Base-by-base conservation (phyloP, 2,888 invertebrate genomes). In the Epinotia nisella region DNA sequence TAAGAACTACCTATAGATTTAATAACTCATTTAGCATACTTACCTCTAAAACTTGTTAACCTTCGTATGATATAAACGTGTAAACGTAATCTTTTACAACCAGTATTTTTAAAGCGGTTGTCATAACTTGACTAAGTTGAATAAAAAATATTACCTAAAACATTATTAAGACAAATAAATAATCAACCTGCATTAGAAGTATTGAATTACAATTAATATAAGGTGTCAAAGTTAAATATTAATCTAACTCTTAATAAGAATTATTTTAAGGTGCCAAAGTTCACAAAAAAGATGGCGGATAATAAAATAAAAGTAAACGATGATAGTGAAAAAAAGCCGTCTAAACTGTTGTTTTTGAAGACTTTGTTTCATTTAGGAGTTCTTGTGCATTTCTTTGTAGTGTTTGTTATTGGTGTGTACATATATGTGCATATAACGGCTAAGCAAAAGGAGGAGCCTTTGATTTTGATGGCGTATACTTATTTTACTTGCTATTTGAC, bases 401-500 rank as follows among this genome's bases (percentile, higher is more conserved):
- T 67, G 7, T 24, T 58, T 41, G n/a, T 11, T 24, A 11, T 56
- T 58, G 67, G 67, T 45, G n/a, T 67, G 4, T 24, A 56, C 19
- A 41, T 45, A 45, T 45, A 45, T n/a, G 2, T 15, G 10, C 21
- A 17, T 11, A 10, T 67, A 4, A 58, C 67, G 17, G 45, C 41
- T 1, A 24, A 58, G 19, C 24, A 45, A 15, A 15, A 15, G 0
- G 24, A 67, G 41, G 45, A 24, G 5, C 66, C 56, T 0, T 45
- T 56, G 1, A 45, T 72, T 56, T n/a, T 17, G 7, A 62, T 39
- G 17, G 72, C 67, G 3, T 56, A 62, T 10, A 56, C 24, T 3
- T 68, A 68, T 21, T 62, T 62, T 35, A 21, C 35, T 11, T 55
- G 17, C 4, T 68, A 55, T 9, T 21, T 72, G 0, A 72, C 72